phyloP scores from a whole-genome alignment of 2,113 vertebrate species.

The Brevimyrus niger region DNA sequence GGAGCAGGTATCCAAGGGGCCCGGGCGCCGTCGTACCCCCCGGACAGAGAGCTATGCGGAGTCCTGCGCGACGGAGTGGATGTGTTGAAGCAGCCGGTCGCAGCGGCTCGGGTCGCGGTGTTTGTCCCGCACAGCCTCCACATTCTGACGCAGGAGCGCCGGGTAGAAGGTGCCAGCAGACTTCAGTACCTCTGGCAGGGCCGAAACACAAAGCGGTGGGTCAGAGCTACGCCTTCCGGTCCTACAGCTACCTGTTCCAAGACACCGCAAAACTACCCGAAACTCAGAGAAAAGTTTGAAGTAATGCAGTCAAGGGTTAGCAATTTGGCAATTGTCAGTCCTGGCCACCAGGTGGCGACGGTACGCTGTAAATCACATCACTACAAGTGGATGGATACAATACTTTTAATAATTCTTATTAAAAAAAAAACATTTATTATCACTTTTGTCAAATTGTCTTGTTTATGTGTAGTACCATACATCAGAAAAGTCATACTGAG shows the following conservation, averaged over 20 bases:
- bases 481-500: background rate
- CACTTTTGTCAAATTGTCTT: background rate
- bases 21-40: background rate
- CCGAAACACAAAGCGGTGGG: background rate
- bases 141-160: constrained; percentile 59
- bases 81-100: constrained; percentile 69
- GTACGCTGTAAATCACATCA: background rate
- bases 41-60: background rate
- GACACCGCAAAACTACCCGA: background rate
- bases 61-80: constrained; percentile 39
- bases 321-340: background rate
- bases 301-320: background rate
- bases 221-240: background rate
- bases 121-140: constrained; percentile 66
- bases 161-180: constrained; percentile 65
- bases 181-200: constrained; percentile 72
- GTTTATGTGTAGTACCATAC: background rate
- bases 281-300: background rate
- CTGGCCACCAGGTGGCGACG: background rate
- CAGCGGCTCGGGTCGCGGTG: constrained; percentile 68
- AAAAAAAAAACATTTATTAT: background rate
- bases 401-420: background rate
- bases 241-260: background rate
- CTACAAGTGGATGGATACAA: background rate
- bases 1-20: background rate